Evolutionary conservation across 92 coral and sea anemone species (phyloP).

Genomic region (Epizoanthus illoricatus): DNA sequence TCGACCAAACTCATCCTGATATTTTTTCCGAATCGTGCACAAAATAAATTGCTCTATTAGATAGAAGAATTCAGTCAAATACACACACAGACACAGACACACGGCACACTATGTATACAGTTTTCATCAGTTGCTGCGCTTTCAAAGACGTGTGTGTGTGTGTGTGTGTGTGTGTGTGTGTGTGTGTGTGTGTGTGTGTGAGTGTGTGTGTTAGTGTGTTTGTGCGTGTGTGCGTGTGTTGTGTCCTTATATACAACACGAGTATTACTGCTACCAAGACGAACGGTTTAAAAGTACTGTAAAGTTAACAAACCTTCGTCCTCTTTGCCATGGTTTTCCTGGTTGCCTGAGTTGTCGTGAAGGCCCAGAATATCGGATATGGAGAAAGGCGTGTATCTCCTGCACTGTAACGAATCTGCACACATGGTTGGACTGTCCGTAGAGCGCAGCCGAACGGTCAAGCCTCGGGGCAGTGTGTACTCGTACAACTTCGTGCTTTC

Average conservation of each 20-base stretch:
- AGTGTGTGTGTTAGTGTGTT: no score
- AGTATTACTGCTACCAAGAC: not conserved
- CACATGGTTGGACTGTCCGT: conserved; percentile 4
- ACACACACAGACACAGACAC: not conserved
- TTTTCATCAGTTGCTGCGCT: no score
- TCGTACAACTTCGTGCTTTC: conserved; percentile 27
- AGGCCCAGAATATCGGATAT: conserved; percentile 29
- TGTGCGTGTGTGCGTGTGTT: no score
- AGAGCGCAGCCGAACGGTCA: not conserved
- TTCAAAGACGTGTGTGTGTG: no score
- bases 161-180: no score
- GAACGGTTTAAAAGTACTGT: not conserved
- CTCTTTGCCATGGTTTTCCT: not conserved
- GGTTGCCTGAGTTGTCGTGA: not conserved
- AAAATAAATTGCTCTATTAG: no score
- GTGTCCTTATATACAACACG: not conserved
- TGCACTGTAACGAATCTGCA: not conserved
- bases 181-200: no score
- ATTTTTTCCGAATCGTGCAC: no score
- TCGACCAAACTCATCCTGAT: no score
- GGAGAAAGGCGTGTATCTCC: conserved; percentile 7
- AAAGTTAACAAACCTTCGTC: conserved; percentile 8
- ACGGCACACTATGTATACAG: no score
- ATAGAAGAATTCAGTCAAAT: no score
- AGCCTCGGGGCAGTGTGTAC: conserved; percentile 6